phyloP scores from a whole-genome alignment of 2,888 invertebrate species.

The Oscheius sp. region DNA sequence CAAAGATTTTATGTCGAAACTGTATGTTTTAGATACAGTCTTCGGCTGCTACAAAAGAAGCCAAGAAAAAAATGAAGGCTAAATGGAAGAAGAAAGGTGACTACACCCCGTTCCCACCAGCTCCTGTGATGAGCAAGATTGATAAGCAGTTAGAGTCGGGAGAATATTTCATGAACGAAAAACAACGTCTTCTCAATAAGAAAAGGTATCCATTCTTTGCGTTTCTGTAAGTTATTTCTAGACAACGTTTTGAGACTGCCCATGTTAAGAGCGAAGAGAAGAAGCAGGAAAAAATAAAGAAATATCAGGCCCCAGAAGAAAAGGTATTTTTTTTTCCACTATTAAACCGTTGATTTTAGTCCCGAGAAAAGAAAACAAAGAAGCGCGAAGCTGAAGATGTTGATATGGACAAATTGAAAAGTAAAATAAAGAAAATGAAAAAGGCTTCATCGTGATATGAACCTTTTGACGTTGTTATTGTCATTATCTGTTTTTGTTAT shows the following conservation, averaged over 20 bases:
- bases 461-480: background rate
- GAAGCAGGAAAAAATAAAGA: constrained; percentile 53
- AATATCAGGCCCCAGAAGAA: constrained; percentile 51
- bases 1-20: background rate
- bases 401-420: constrained; percentile 60
- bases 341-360: constrained; percentile 16
- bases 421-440: constrained; percentile 56
- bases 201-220: constrained; percentile 37
- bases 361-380: constrained; percentile 48
- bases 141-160: constrained; percentile 93
- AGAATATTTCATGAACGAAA: constrained; percentile 89
- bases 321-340: constrained; percentile 23
- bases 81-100: constrained; percentile 89
- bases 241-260: constrained; percentile 46
- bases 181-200: constrained; percentile 75
- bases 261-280: constrained; percentile 46
- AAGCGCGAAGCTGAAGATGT: constrained; percentile 47
- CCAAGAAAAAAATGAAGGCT: constrained; percentile 71
- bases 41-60: constrained; percentile 62
- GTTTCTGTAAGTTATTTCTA: constrained; percentile 28
- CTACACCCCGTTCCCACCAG: constrained; percentile 97
- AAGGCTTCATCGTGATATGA: background rate
- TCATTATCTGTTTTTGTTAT: constrained; percentile 13
- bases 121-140: constrained; percentile 74
- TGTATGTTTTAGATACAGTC: constrained; percentile 59